A percentile compares a stretch with the other conserved stretches of the same genome.
Evolutionary conservation across 2,797 vertebrate species (phyloP).

Genomic region (Hyperoplus immaculatus): DNA sequence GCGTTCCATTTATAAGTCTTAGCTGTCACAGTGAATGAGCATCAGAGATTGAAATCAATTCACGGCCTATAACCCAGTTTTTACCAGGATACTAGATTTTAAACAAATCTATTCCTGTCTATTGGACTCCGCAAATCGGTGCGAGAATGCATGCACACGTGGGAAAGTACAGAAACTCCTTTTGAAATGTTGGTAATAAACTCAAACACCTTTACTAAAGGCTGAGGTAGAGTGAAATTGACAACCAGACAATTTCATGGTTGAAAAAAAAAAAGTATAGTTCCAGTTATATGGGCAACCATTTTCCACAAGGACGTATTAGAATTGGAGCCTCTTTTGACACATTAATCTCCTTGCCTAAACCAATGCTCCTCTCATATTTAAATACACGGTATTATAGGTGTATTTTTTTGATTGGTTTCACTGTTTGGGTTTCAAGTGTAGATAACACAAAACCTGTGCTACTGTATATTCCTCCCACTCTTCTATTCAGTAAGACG

Average conservation of each 20-base stretch:
- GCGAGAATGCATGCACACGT: conserved; percentile 39
- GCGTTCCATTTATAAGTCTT: conserved; percentile 28
- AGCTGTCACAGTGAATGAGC: conserved; percentile 52
- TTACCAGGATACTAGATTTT: conserved; percentile 39
- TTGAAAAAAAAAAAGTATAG: conserved; percentile 29
- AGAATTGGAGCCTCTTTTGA: conserved; percentile 31
- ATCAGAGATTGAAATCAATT: conserved; percentile 37
- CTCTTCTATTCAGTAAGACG: conserved; percentile 10
- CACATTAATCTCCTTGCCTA: conserved; percentile 19
- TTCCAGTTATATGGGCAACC: conserved; percentile 46
- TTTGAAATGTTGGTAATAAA: conserved; percentile 29
- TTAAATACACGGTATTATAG: conserved; percentile 1
- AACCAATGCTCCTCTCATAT: conserved; percentile 7
- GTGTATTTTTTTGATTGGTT: neutral
- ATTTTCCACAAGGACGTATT: conserved; percentile 41
- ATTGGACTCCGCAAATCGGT: conserved; percentile 46
- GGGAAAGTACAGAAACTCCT: conserved; percentile 21
- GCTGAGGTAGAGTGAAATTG: conserved; percentile 34
- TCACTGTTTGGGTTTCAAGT: conserved; percentile 21
- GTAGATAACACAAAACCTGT: conserved; percentile 16
- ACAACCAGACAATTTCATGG: conserved; percentile 36
- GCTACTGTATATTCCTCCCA: neutral
- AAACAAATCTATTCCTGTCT: conserved; percentile 43
- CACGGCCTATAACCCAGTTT: conserved; percentile 29
- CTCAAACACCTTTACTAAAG: conserved; percentile 43